Percentiles rank a stretch among this genome's conserved stretches.
These are phyloP conservation scores for Excalfactoria chinensis DNA, from an alignment of 2,113 vertebrate genomes.

Conservation along the genomic window DNA sequence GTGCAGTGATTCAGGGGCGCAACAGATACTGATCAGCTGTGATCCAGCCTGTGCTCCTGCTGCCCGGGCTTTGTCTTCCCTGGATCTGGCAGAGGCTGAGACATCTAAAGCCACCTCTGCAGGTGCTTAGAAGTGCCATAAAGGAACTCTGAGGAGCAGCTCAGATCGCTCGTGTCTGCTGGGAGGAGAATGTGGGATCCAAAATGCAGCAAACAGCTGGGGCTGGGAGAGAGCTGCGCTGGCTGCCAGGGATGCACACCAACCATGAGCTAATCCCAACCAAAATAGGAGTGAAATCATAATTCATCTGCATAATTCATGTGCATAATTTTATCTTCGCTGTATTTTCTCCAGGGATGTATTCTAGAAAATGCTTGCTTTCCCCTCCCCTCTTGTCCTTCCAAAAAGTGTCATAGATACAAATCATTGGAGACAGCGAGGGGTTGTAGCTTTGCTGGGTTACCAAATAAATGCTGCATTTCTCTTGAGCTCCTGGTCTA, in stretches of 20 bases:
- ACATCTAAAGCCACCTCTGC: not conserved
- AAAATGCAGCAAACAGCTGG: not conserved
- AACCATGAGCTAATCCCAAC: conserved; percentile 73
- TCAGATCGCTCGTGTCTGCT: not conserved
- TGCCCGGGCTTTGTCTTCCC: not conserved
- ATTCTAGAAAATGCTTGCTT: conserved; percentile 66
- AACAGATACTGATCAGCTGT: not conserved
- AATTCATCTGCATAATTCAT: conserved; percentile 73
- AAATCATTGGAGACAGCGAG: conserved; percentile 41
- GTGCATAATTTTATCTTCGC: conserved; percentile 65
- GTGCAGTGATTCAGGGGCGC: not conserved
- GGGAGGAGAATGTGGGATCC: not conserved
- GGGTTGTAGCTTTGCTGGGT: conserved; percentile 48
- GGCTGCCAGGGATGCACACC: conserved; percentile 51
- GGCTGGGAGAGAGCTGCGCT: not conserved
- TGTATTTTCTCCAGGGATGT: conserved; percentile 48
- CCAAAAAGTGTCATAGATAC: conserved; percentile 47
- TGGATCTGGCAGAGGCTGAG: not conserved
- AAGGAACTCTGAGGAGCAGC: not conserved
- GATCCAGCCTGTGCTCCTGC: not conserved
- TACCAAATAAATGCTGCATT: conserved; percentile 54
- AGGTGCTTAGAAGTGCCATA: not conserved
- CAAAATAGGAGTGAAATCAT: conserved; percentile 75
- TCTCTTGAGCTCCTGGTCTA: conserved; percentile 53
- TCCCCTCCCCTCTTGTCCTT: conserved; percentile 26